These are phyloP conservation scores for Leptestheria dahalacensis DNA, from an alignment of 1,140 invertebrate genomes.

Conservation along the genomic window DNA sequence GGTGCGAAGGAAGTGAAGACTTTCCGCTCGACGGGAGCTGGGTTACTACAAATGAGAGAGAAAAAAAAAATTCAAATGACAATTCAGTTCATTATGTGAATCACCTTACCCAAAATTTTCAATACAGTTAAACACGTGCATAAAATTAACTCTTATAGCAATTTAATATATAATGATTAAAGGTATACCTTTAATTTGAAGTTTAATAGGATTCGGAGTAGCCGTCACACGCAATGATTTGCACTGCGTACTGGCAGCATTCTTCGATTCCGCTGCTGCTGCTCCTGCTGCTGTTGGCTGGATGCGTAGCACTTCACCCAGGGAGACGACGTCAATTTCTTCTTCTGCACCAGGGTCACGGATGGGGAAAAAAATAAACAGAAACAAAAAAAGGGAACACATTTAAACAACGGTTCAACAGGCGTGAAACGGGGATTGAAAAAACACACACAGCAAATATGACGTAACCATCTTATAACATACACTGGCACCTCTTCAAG, in stretches of 20 bases:
- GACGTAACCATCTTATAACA: too few species aligned
- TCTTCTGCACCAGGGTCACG: conserved; percentile 43
- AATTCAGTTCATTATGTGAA: too few species aligned
- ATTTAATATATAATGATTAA: background rate
- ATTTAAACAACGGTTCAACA: too few species aligned
- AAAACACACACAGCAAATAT: too few species aligned
- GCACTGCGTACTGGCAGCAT: conserved; percentile 14
- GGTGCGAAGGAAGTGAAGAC: conserved; percentile 38
- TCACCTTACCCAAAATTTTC: too few species aligned
- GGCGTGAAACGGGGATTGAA: too few species aligned
- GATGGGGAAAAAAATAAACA: background rate
- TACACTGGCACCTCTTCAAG: too few species aligned
- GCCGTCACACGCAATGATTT: background rate
- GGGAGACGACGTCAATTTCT: conserved; percentile 52
- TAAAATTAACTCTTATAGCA: background rate
- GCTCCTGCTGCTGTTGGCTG: background rate
- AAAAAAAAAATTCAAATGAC: too few species aligned
- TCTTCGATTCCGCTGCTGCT: background rate
- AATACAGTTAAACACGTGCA: too few species aligned
- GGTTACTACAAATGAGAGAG: background rate
- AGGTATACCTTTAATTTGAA: background rate
- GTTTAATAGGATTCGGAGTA: background rate
- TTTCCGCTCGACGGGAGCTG: background rate
- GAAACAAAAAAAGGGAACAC: background rate
- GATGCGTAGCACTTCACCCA: conserved; percentile 7